A percentile compares a stretch with the other conserved stretches of the same genome.
phyloP scores from a whole-genome alignment of 2,113 vertebrate genomes.

The Conger conger region DNA sequence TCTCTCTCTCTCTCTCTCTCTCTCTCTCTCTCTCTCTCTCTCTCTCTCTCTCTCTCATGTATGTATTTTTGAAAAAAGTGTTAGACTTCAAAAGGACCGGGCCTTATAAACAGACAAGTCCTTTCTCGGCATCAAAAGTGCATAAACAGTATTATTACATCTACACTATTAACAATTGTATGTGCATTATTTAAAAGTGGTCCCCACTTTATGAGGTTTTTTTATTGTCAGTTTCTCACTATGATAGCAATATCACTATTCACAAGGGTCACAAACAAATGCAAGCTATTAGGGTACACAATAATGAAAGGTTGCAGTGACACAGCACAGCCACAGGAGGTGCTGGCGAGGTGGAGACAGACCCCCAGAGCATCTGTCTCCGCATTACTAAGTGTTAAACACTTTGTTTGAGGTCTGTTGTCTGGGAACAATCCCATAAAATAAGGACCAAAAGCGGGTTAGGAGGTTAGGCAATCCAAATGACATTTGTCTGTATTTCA shows the following conservation, averaged over 20 bases:
- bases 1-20: not conserved
- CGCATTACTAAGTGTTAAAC: not conserved
- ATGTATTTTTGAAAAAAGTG: slow-evolving; percentile 9
- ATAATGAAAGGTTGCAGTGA: not conserved
- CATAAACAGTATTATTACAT: slow-evolving; percentile 30
- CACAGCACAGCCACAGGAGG: slow-evolving; percentile 5
- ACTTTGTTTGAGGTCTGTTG: slow-evolving; percentile 11
- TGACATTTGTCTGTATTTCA: not conserved
- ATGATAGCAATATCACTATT: not conserved
- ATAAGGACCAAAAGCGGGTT: not conserved
- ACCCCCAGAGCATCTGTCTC: not conserved
- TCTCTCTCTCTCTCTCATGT: not conserved
- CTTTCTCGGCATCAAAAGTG: slow-evolving; percentile 29
- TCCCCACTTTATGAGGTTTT: slow-evolving; percentile 31
- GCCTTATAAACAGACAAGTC: not conserved
- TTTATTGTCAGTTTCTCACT: not conserved
- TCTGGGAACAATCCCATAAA: not conserved
- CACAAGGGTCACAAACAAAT: not conserved
- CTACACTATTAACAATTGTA: slow-evolving; percentile 15
- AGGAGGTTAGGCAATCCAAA: not conserved
- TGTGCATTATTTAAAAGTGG: slow-evolving; percentile 34
- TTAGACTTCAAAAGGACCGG: slow-evolving; percentile 1
- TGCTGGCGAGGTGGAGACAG: not conserved
- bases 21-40: not conserved
- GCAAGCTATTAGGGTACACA: not conserved